Conservation (phyloP, 2,797 vertebrate species). For the Molossus alvarezi region DNA sequence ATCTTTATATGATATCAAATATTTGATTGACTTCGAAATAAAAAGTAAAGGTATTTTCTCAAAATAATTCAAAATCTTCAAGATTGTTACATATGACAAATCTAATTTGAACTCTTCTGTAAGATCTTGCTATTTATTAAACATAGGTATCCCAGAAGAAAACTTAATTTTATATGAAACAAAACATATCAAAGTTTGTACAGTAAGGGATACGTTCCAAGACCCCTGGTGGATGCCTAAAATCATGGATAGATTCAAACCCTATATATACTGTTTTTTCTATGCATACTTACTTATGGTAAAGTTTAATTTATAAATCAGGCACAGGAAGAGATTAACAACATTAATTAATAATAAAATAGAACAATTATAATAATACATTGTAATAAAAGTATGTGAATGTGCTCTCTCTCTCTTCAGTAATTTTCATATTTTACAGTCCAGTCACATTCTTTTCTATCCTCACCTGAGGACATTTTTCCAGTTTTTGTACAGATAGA, state of each 20-base stretch:
- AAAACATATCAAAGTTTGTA: slow-evolving; percentile 13
- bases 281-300: not conserved
- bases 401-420: not conserved
- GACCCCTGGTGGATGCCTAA: not conserved
- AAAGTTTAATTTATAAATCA: not conserved
- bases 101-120: not conserved
- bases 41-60: slow-evolving; percentile 2
- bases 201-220: not conserved
- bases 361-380: not conserved
- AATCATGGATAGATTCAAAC: not conserved
- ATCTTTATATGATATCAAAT: slow-evolving; percentile 45
- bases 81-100: not conserved
- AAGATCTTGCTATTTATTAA: slow-evolving; percentile 32
- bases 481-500: too few species aligned
- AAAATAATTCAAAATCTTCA: slow-evolving; percentile 52
- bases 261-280: not conserved
- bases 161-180: slow-evolving; percentile 38
- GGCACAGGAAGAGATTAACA: not conserved
- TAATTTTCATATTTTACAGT: not conserved
- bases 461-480: too few species aligned
- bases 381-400: not conserved
- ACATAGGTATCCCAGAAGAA: not conserved
- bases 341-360: not conserved
- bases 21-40: slow-evolving; percentile 8
- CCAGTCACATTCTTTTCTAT: not conserved